Conservation (phyloP, 2,888 invertebrate genomes). For the Sicus ferrugineus region DNA sequence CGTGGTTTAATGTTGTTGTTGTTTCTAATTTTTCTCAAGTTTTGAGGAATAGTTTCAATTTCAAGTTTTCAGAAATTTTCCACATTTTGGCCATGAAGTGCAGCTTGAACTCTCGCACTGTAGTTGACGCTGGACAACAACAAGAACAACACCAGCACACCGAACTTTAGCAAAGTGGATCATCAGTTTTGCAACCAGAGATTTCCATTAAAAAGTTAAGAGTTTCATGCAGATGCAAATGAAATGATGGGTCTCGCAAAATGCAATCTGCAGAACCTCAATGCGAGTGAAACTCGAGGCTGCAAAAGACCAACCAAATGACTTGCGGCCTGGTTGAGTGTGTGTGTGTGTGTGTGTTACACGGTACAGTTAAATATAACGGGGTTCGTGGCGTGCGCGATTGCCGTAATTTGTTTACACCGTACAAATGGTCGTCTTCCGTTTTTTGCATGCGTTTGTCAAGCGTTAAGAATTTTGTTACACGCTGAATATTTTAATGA, state of each 20-base stretch:
- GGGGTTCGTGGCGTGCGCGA: conserved; percentile 2
- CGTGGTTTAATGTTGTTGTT: background rate
- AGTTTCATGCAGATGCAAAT: background rate
- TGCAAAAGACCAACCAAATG: background rate
- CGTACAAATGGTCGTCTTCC: conserved; percentile 20
- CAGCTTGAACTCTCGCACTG: conserved; percentile 27
- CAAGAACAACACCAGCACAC: background rate
- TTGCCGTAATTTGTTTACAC: conserved; percentile 42
- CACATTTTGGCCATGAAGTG: conserved; percentile 29
- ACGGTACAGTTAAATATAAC: too few species aligned
- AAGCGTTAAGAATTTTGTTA: too few species aligned
- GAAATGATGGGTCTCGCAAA: background rate
- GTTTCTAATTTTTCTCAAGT: conserved; percentile 20
- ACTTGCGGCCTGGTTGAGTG: background rate
- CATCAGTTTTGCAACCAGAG: background rate
- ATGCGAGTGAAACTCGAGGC: too few species aligned
- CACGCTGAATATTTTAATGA: too few species aligned
- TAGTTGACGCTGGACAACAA: conserved; percentile 14
- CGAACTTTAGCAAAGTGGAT: background rate
- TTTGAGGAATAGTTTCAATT: conserved; percentile 19
- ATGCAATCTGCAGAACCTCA: background rate
- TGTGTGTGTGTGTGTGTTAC: background rate
- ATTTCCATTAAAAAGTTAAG: background rate
- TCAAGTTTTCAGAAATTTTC: conserved; percentile 6
- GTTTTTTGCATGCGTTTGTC: background rate